These are phyloP conservation scores for Halichoerus grypus DNA, from an alignment of 2,113 vertebrate species.

Conservation along the genomic window DNA sequence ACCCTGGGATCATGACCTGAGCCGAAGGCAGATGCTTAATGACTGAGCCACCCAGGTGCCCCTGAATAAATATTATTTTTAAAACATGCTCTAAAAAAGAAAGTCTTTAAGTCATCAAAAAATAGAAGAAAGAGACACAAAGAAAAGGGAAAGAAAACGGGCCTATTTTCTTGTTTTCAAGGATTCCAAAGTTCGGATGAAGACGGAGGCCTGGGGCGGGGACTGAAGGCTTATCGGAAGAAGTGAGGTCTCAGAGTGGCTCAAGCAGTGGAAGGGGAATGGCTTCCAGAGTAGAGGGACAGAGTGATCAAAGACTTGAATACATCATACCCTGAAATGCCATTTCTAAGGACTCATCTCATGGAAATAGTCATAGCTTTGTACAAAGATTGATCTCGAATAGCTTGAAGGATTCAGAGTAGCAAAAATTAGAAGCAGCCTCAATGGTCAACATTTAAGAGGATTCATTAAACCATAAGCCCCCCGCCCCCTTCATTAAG, in stretches of 20 bases:
- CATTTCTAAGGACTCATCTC: neutral
- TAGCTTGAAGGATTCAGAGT: neutral
- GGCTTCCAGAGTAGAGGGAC: neutral
- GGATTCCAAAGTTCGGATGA: neutral
- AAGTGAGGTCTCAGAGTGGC: neutral
- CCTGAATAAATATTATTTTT: neutral
- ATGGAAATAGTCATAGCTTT: neutral
- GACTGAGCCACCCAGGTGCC: too few species aligned
- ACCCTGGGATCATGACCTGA: too few species aligned
- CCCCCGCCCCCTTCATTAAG: neutral
- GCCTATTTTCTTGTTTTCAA: neutral
- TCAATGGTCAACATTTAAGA: neutral
- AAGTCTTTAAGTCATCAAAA: neutral
- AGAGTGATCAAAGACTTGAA: neutral
- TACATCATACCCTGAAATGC: neutral
- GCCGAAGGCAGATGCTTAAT: too few species aligned
- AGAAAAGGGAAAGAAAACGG: neutral
- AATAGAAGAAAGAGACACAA: neutral
- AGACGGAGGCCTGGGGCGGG: neutral
- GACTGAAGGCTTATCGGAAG: neutral
- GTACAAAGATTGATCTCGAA: constrained; percentile 19
- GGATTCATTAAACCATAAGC: neutral
- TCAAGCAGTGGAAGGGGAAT: neutral
- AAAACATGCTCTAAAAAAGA: neutral
- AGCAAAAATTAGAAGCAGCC: neutral